These are phyloP conservation scores for Dufourea novaeangliae DNA, from an alignment of 1,140 invertebrate genomes.

Conservation along the genomic window DNA sequence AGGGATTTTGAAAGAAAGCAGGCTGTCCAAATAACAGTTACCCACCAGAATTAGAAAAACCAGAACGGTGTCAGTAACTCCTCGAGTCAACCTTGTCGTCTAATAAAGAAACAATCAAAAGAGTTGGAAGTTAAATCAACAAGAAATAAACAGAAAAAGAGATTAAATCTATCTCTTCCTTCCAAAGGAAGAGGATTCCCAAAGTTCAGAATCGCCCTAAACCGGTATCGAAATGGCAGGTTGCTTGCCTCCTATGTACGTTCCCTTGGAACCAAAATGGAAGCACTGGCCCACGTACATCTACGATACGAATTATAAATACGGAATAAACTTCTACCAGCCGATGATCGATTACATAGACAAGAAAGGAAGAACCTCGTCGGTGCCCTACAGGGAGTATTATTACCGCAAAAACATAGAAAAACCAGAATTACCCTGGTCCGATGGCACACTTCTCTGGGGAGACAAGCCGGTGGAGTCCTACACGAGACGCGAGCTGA, in stretches of 20 bases:
- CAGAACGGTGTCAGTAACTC: neutral
- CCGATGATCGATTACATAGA: constrained; percentile 92
- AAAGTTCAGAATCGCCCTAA: neutral
- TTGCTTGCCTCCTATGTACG: constrained; percentile 72
- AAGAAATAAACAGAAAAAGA: neutral
- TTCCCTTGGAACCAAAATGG: constrained; percentile 81
- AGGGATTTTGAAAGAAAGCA: too few relatives aligned
- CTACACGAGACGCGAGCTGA: constrained; percentile 85
- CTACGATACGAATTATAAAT: constrained; percentile 90
- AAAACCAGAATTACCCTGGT: constrained; percentile 87
- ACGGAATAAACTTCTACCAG: constrained; percentile 90
- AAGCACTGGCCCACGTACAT: constrained; percentile 83
- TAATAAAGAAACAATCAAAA: neutral
- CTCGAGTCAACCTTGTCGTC: neutral
- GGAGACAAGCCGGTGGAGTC: constrained; percentile 81
- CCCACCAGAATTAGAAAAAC: neutral
- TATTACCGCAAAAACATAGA: constrained; percentile 51
- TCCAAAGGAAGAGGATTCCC: neutral
- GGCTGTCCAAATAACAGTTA: too few relatives aligned
- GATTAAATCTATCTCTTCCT: neutral
- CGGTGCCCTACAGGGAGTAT: neutral
- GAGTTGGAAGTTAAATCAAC: neutral
- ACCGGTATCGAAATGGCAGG: constrained; percentile 66
- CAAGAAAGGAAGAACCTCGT: constrained; percentile 74
- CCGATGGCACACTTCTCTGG: constrained; percentile 84